Evolutionary conservation across 2,888 invertebrate genomes (phyloP).

Genomic region (Brachyptera risi): DNA sequence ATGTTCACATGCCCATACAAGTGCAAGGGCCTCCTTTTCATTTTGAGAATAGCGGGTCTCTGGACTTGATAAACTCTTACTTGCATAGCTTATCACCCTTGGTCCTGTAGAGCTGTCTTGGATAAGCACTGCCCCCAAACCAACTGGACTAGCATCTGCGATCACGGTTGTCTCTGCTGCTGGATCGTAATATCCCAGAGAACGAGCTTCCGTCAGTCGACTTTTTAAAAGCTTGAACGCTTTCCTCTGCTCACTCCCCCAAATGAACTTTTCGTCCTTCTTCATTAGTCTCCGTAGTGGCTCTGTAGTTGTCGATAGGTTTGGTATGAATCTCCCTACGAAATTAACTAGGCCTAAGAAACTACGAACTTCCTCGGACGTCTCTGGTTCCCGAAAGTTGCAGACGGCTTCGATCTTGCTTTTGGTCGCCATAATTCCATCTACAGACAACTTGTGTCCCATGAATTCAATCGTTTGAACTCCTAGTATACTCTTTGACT

Average conservation of each 20-base stretch:
- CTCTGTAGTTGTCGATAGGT: conserved; percentile 1
- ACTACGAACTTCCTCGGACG: conserved; percentile 4
- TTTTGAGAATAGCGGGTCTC: conserved; percentile 41
- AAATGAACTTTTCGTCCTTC: background rate
- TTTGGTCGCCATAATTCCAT: background rate
- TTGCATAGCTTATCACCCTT: conserved; percentile 43
- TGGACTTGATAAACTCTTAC: conserved; percentile 40
- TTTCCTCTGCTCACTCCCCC: background rate
- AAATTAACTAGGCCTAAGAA: conserved; percentile 6
- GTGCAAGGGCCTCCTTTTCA: conserved; percentile 36
- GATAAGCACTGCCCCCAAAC: conserved; percentile 37
- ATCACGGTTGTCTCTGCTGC: conserved; percentile 30
- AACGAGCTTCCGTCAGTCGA: background rate
- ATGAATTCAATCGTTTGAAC: background rate
- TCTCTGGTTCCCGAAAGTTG: conserved; percentile 3
- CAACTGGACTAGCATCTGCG: conserved; percentile 4
- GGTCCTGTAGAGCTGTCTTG: conserved; percentile 35
- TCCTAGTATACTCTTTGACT: background rate
- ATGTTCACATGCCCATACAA: conserved; percentile 42
- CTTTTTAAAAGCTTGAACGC: conserved; percentile 1
- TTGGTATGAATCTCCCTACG: background rate
- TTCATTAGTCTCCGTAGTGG: background rate
- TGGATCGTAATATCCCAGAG: background rate
- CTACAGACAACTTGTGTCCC: background rate
- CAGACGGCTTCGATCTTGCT: conserved; percentile 4